Evolutionary conservation across 2,797 vertebrate genomes (phyloP).

Genomic region (Lagodon rhomboides): DNA sequence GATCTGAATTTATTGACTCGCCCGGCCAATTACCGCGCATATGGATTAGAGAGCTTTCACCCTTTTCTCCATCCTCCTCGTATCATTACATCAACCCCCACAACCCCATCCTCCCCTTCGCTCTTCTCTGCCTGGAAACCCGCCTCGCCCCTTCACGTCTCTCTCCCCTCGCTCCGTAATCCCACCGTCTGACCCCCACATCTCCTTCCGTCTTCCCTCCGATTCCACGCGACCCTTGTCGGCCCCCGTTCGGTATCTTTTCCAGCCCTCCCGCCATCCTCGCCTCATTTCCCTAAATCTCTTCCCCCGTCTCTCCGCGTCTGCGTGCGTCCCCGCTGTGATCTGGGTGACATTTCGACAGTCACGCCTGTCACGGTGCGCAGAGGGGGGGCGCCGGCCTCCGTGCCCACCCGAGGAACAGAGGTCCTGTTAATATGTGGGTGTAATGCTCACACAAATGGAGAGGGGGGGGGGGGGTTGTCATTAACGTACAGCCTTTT

Average conservation of each 20-base stretch:
- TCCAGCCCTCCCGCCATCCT: constrained; percentile 7
- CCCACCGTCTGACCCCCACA: constrained; percentile 43
- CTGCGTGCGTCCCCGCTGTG: constrained; percentile 50
- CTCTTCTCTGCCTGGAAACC: constrained; percentile 24
- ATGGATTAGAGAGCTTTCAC: constrained; percentile 35
- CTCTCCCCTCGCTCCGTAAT: constrained; percentile 44
- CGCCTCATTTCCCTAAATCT: constrained; percentile 71
- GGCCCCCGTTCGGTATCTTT: constrained; percentile 25
- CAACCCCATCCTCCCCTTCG: neutral
- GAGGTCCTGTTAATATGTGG: constrained; percentile 57
- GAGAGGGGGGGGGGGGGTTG: constrained; percentile 3
- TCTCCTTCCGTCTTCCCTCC: constrained; percentile 18
- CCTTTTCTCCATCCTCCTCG: constrained; percentile 13
- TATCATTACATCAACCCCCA: constrained; percentile 37
- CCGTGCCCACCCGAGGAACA: constrained; percentile 21
- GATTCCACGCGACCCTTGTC: constrained; percentile 19
- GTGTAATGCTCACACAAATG: constrained; percentile 49
- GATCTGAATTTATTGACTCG: constrained; percentile 54
- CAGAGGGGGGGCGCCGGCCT: constrained; percentile 44
- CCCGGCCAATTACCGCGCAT: constrained; percentile 49
- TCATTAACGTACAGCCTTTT: constrained; percentile 69
- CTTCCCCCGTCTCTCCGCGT: constrained; percentile 40
- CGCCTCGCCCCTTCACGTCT: constrained; percentile 12
- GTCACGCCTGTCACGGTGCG: constrained; percentile 76
- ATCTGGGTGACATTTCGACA: constrained; percentile 83